A percentile compares a stretch with the other conserved stretches of the same genome.
Evolutionary conservation across 2,888 invertebrate species (phyloP).

Genomic region (Galeruca laticollis): DNA sequence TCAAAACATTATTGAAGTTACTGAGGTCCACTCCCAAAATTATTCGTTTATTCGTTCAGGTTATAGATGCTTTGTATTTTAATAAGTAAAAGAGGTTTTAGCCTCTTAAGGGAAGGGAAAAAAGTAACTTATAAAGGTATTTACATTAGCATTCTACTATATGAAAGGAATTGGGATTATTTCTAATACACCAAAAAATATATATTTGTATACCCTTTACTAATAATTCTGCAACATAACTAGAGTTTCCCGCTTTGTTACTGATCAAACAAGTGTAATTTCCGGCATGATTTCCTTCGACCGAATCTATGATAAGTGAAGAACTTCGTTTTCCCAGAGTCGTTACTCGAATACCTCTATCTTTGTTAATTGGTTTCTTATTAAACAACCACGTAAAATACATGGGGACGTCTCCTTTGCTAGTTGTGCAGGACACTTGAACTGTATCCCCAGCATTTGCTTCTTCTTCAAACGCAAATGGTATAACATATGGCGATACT

Average conservation of each 20-base stretch:
- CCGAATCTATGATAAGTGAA: conserved; percentile 76
- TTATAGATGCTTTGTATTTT: too few relatives aligned
- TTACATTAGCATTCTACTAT: too few relatives aligned
- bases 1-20: too few relatives aligned
- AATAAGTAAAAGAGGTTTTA: too few relatives aligned
- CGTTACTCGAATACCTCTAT: conserved; percentile 60
- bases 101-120: too few relatives aligned
- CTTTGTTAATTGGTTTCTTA: conserved; percentile 52
- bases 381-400: conserved; percentile 81
- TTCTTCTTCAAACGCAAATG: conserved; percentile 69
- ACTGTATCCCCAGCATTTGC: conserved; percentile 78
- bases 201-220: conserved; percentile 68
- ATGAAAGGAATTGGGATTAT: too few relatives aligned
- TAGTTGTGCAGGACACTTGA: conserved; percentile 76
- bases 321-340: conserved; percentile 70
- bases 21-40: too few relatives aligned
- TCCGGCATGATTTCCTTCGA: conserved; percentile 79
- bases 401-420: conserved; percentile 82
- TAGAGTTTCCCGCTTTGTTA: conserved; percentile 70
- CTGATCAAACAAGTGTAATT: conserved; percentile 81
- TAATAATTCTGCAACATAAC: conserved; percentile 68
- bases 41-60: too few relatives aligned
- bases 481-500: conserved; percentile 67
- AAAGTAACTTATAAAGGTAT: too few relatives aligned
- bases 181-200: too few relatives aligned